A percentile compares a stretch with the other conserved stretches of the same genome.
These are phyloP conservation scores for Oreochromis spilurus DNA, from an alignment of 2,113 vertebrate genomes.

Conservation along the genomic window DNA sequence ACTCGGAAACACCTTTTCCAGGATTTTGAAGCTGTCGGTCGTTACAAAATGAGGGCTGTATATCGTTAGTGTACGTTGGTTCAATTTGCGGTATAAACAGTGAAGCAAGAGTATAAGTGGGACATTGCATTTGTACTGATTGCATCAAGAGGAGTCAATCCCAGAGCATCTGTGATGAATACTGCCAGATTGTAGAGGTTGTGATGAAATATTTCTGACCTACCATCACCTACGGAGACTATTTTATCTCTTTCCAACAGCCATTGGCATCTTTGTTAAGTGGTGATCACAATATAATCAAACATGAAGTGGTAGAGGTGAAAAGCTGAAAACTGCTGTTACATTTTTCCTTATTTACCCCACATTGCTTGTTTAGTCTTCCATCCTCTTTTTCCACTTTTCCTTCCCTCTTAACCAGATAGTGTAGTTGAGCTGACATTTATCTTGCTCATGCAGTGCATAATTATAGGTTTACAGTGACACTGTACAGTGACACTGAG, in stretches of 20 bases:
- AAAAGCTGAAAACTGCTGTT: background rate
- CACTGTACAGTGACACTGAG: constrained; percentile 11
- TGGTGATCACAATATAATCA: background rate
- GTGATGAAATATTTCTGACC: background rate
- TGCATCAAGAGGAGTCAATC: background rate
- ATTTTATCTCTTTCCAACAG: background rate
- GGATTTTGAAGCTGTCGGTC: background rate
- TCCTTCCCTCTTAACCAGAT: background rate
- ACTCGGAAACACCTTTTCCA: constrained; percentile 1
- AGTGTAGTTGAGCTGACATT: background rate
- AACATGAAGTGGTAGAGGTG: background rate
- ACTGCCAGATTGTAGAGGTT: background rate
- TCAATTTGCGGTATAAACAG: background rate
- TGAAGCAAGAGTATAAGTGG: background rate
- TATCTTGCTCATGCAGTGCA: background rate
- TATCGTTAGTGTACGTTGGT: background rate
- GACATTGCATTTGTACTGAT: background rate
- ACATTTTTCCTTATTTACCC: background rate
- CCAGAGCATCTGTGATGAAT: background rate
- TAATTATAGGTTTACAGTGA: background rate
- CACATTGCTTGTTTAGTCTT: background rate
- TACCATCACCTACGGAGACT: background rate
- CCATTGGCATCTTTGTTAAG: background rate
- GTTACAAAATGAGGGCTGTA: background rate
- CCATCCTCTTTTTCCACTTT: background rate